These are phyloP conservation scores for Acipenser transmontanus DNA, from an alignment of 2,797 vertebrate species.

Conservation along the genomic window DNA sequence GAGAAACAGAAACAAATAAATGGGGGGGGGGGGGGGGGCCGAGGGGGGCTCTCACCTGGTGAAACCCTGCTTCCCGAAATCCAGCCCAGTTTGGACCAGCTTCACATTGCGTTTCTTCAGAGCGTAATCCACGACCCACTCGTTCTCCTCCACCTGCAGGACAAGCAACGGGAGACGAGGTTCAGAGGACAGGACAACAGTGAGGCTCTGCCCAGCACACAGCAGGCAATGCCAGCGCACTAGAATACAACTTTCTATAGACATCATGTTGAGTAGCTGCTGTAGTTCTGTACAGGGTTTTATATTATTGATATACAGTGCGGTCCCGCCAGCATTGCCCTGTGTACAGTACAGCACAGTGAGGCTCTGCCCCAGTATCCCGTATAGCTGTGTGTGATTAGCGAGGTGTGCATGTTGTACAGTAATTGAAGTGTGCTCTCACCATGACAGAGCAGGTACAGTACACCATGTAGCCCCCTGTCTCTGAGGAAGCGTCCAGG, in stretches of 20 bases:
- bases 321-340: rapidly evolving
- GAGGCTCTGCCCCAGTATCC: background rate
- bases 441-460: conserved; percentile 94
- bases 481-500: conserved; percentile 75
- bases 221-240: too few relatives aligned
- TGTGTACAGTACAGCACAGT: too few relatives aligned
- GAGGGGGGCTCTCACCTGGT: conserved; percentile 65
- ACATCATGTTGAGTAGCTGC: background rate
- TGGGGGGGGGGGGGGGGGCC: too few relatives aligned
- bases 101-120: conserved; percentile 93
- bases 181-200: background rate
- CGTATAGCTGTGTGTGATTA: background rate
- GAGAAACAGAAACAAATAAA: background rate
- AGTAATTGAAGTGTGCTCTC: conserved; percentile 17
- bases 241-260: too few relatives aligned
- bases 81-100: conserved; percentile 84
- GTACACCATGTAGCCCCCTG: conserved; percentile 88
- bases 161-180: too few relatives aligned
- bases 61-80: conserved; percentile 95
- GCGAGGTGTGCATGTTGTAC: background rate
- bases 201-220: too few relatives aligned
- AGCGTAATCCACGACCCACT: conserved; percentile 97
- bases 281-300: background rate
- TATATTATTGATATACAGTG: background rate
- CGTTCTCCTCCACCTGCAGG: conserved; percentile 89